Evolutionary conservation across 2,113 vertebrate genomes (phyloP), one percentile per base, ranked within the genome.

Genomic region (Ciconia boyciana): DNA sequence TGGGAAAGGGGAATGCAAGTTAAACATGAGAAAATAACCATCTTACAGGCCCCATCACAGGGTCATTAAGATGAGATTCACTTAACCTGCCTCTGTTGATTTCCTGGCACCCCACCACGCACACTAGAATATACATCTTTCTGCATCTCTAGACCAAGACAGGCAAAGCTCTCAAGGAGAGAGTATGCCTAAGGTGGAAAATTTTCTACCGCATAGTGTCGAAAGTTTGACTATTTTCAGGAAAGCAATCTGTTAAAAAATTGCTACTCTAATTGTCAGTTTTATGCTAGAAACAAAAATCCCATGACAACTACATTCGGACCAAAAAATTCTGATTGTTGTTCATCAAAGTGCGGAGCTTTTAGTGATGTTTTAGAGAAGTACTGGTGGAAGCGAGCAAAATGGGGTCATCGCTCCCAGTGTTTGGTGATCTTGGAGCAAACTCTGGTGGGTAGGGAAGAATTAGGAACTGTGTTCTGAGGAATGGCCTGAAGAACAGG

Each of bases 121-220:
- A 28, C 6, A 17, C 34, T 80, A 64, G 31, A 51, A 51, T 51
- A 22, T 14, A 9, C n/a, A 39, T 41, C 74, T 62, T 70, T 57
- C 65, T 86, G 29, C 41, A 72, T 44, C 79, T 83, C 36, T 26
- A 41, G 21, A 41, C 62, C 41, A 74, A 62, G 49, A 68, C 28
- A 7, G 9, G n/a, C 58, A 81, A 32, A 89, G 79, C 86, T 96
- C 31, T 89, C 89, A 77, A 90, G 82, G 90, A 93, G 92, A 86
- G 79, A 90, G 31, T 15, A 7, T 80, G 70, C 70, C 85, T 68
- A 34, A 76, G 71, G 61, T 79, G 70, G 78, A 83, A 79, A 34
- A 51, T 83, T 57, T 60, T 31, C 83, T 74, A 14, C 25, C 2
- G 0, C 58, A 1, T 25, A 19, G 19, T 8, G 32, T 21, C 81